Evolutionary conservation across 2,797 vertebrate species (phyloP).

Genomic region (Onychomys torridus): DNA sequence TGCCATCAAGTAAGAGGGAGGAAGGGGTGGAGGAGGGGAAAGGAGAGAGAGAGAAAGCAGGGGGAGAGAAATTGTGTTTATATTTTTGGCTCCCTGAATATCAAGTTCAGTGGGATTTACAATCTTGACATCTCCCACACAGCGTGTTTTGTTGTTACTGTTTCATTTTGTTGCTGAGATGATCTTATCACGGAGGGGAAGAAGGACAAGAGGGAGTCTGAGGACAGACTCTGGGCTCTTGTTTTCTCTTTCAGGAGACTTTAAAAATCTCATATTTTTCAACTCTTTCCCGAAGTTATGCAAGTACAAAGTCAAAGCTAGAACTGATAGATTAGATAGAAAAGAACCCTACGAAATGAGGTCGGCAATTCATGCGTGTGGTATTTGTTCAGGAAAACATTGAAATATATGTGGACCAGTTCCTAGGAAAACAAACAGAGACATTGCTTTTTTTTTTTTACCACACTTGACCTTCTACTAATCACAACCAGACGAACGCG

Average conservation of each 20-base stretch:
- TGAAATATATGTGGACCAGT: slow-evolving; percentile 61
- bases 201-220: background rate
- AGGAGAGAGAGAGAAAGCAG: rapidly evolving
- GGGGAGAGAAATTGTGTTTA: background rate
- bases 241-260: slow-evolving; percentile 62
- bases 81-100: slow-evolving; percentile 29
- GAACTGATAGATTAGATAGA: slow-evolving; percentile 57
- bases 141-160: background rate
- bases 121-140: background rate
- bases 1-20: background rate
- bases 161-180: slow-evolving; percentile 5
- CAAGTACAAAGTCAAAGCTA: slow-evolving; percentile 65
- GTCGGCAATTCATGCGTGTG: slow-evolving; percentile 68
- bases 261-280: slow-evolving; percentile 60
- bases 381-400: slow-evolving; percentile 72
- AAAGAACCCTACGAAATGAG: slow-evolving; percentile 41
- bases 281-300: slow-evolving; percentile 43
- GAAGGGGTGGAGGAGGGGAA: rapidly evolving
- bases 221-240: background rate
- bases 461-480: slow-evolving; percentile 61
- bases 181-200: slow-evolving; percentile 18
- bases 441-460: slow-evolving; percentile 43
- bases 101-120: slow-evolving; percentile 11
- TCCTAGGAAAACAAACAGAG: slow-evolving; percentile 75
- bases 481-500: slow-evolving; percentile 74